These are phyloP conservation scores for Hippocampus barbouri DNA, from an alignment of 2,113 vertebrate genomes.

Conservation along the genomic window DNA sequence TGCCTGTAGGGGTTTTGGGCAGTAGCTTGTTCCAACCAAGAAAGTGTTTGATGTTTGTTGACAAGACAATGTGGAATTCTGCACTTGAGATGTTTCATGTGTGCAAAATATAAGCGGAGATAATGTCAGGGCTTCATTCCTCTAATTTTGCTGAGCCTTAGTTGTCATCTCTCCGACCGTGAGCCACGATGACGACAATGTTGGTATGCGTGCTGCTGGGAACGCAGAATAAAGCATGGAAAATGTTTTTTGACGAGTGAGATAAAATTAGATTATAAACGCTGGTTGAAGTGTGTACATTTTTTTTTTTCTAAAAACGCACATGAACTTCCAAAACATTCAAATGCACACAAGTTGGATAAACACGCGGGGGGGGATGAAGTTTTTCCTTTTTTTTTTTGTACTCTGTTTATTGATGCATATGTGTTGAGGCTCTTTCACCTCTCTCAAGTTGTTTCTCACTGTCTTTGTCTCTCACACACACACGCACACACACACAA, in stretches of 20 bases:
- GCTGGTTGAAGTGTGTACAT: neutral
- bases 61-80: constrained; percentile 69
- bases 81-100: constrained; percentile 59
- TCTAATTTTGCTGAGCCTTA: neutral
- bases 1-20: constrained; percentile 17
- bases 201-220: neutral
- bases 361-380: neutral
- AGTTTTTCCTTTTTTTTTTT: constrained; percentile 4
- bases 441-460: constrained; percentile 45
- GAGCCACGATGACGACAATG: neutral
- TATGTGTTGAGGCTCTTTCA: constrained; percentile 33
- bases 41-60: constrained; percentile 10
- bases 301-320: neutral
- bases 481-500: constrained; percentile 1
- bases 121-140: neutral
- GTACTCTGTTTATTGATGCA: neutral
- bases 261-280: neutral
- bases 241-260: neutral
- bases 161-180: neutral
- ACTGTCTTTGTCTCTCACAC: neutral
- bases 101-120: constrained; percentile 4
- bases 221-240: neutral
- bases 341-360: neutral
- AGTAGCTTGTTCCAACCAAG: constrained; percentile 66
- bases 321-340: neutral